Base-by-base conservation (phyloP, 2,113 vertebrate species). In the Channa maculata region DNA sequence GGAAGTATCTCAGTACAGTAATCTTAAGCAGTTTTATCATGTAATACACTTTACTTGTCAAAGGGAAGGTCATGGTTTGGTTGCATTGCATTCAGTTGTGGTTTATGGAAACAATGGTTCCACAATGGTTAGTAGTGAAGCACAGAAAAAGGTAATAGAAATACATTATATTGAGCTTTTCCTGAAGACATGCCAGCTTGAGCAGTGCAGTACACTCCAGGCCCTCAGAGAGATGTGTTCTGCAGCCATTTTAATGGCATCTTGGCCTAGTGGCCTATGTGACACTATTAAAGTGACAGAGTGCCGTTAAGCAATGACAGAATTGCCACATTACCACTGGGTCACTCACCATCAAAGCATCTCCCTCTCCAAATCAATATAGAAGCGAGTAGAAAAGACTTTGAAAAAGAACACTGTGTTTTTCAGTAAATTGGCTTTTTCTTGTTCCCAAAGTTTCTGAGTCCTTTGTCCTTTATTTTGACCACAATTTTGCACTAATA, bases 241-340 rank as follows among this genome's bases (percentile, higher is more conserved):
- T 68, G 13, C 71, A 70, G 66, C 46, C 60, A 49, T 58, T 79
- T 78, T 86, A 80, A 86, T 84, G 70, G 67, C 71, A 75, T 66
- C 38, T 61, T 78, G 80, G 83, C 70, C 64, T 71, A 82, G 41
- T 65, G 76, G 74, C 65, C 76, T 63, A 37, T 76, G 83, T 76
- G 83, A 80, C 75, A 86, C 82, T 76, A 88, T 92, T 90, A 92
- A 90, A 82, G 77, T 84, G 74, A 88, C 85, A 83, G 76, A 55
- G 36, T 66, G 73, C 68, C 62, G 50, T 86, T 90, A 89, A 90
- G 75, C 64, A 84, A 66, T 84, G 81, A 91, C 79, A 78, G 80
- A 93, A 86, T 85, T 67, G 59, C 65, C 68, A 83, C 81, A 82
- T 91, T 89, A 88, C 60, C 71, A 36, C 69, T 46, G 69, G 88